Conservation (phyloP, 2,113 vertebrate species). For the Romanogobio albipinnatus region DNA sequence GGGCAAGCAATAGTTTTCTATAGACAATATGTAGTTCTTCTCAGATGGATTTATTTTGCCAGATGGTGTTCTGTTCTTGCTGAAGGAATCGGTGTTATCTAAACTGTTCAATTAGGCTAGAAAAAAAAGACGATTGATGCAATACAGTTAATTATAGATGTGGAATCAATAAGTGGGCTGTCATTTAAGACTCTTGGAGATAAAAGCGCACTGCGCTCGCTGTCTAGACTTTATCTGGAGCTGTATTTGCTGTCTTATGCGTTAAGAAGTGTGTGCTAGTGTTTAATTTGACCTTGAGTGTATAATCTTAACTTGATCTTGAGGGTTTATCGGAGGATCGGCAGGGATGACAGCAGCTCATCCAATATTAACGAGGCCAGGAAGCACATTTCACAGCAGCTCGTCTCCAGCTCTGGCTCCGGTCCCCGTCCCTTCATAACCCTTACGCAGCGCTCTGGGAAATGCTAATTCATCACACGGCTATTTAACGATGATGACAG, state of each 20-base stretch:
- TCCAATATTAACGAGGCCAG: constrained; percentile 57
- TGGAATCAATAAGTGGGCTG: constrained; percentile 8
- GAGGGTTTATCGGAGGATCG: constrained; percentile 39
- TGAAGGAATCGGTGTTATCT: not conserved
- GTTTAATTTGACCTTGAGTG: constrained; percentile 13
- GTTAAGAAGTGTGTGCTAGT: not conserved
- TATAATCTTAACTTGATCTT: constrained; percentile 27
- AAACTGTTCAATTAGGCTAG: not conserved
- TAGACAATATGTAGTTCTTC: too few relatives aligned
- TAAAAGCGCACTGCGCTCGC: not conserved
- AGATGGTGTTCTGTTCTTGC: not conserved
- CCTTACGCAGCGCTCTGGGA: not conserved
- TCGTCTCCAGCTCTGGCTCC: constrained; percentile 12
- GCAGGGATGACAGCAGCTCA: constrained; percentile 58
- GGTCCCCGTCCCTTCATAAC: constrained; percentile 51
- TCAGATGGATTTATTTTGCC: not conserved
- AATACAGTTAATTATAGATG: not conserved
- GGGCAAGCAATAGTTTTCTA: too few relatives aligned
- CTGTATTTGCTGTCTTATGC: not conserved
- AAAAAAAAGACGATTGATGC: not conserved
- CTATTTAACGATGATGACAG: not conserved
- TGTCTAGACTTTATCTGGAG: not conserved
- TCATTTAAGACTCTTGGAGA: not conserved
- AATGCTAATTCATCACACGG: not conserved
- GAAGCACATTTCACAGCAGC: constrained; percentile 16